These are phyloP conservation scores for Caradrina clavipalpis DNA, from an alignment of 2,888 invertebrate species.

Conservation along the genomic window DNA sequence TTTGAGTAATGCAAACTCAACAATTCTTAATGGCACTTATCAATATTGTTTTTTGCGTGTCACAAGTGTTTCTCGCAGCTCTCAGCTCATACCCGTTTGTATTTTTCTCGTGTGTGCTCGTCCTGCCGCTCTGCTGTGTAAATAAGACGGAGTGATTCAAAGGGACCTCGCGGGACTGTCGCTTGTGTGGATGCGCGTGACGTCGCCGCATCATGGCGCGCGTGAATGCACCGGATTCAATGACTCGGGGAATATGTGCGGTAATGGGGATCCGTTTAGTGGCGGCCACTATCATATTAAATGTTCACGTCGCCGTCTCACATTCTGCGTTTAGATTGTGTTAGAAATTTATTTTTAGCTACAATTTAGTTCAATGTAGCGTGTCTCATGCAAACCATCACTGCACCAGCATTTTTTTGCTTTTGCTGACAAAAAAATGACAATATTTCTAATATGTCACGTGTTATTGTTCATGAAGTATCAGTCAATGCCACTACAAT, in stretches of 20 bases:
- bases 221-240: slow-evolving; percentile 30
- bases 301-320: not conserved
- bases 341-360: too few species aligned
- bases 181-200: slow-evolving; percentile 39
- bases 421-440: too few species aligned
- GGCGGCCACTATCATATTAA: not conserved
- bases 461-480: not conserved
- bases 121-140: slow-evolving; percentile 18
- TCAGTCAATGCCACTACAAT: not conserved
- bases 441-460: not conserved
- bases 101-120: not conserved
- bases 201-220: slow-evolving; percentile 43
- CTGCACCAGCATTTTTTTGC: too few species aligned
- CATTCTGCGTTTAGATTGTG: not conserved
- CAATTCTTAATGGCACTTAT: not conserved
- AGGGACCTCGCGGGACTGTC: slow-evolving; percentile 35
- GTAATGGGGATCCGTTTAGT: slow-evolving; percentile 2
- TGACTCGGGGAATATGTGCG: slow-evolving; percentile 3
- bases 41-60: not conserved
- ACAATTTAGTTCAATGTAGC: too few species aligned
- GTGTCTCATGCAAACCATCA: too few species aligned
- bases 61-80: not conserved
- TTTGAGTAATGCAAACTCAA: not conserved
- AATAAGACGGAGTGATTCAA: slow-evolving; percentile 50
- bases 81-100: not conserved